Percentiles rank a stretch among this genome's conserved stretches.
These are phyloP conservation scores for Todus mexicanus DNA, from an alignment of 2,797 vertebrate species.

Conservation along the genomic window DNA sequence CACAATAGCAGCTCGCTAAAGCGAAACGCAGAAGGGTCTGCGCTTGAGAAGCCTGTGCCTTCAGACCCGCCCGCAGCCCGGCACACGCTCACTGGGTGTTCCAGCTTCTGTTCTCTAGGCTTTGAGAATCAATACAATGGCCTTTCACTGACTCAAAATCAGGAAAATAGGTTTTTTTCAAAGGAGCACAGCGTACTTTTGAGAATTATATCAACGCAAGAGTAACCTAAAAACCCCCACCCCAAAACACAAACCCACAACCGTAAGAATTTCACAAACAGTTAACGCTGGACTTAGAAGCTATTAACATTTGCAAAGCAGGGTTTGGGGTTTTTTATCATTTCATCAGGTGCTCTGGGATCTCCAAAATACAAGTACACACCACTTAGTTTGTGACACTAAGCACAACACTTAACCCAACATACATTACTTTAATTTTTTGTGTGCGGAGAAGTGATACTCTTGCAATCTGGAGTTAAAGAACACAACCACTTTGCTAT, in stretches of 20 bases:
- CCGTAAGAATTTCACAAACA: background rate
- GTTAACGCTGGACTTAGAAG: background rate
- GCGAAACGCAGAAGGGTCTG: background rate
- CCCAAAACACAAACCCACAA: background rate
- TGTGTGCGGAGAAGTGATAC: background rate
- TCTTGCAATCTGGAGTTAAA: background rate
- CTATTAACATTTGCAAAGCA: background rate
- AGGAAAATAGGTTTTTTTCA: background rate
- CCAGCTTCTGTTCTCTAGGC: background rate
- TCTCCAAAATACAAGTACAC: background rate
- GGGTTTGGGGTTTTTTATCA: background rate
- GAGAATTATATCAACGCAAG: background rate
- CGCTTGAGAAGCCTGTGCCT: background rate
- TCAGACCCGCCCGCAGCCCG: background rate
- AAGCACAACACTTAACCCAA: background rate
- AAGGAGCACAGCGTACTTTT: background rate
- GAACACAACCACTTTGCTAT: background rate
- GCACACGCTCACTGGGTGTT: background rate
- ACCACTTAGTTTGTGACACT: background rate
- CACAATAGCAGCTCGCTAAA: conserved; percentile 30
- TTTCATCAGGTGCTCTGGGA: background rate
- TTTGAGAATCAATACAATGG: conserved; percentile 27
- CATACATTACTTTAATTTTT: background rate
- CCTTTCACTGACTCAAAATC: background rate
- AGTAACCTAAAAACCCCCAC: background rate